Evolutionary conservation across 1,140 invertebrate species (phyloP), one percentile per base, ranked within the genome.

Genomic region (Meloidogyne exigua): DNA sequence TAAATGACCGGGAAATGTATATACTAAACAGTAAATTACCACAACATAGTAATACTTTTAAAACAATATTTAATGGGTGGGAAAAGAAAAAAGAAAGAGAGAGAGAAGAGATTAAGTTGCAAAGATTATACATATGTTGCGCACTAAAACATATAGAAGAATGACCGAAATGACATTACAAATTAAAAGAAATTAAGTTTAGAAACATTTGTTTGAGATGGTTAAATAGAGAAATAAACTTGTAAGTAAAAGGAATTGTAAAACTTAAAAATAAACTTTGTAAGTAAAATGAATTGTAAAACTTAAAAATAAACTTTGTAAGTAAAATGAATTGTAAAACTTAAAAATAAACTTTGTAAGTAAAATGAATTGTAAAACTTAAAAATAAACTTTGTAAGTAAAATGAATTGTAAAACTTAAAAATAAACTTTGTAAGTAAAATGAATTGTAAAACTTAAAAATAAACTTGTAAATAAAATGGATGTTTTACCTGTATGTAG

Each of bases 401-500:
- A 32, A 32, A 32, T 32, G 7, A 32, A 32, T 3, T 32, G n/a
- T n/a, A n/a, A 32, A 32, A 32, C 7, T 3, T 32, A 3, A 32
- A 3, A 32, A 3, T 32, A 32, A 32, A 32, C 7, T 32, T 3
- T 32, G 7, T 32, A 32, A 32, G 28, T 9, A 10, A 4, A 39
- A 32, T 32, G 28, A 32, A 32, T 32, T 32, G 28, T 32, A 32
- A 32, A 32, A 39, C 0, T 10, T 39, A 9, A 7, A 39, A 39
- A 7, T 39, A 42, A n/a, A 36, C 25, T 68, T 32, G 2, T 18
- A 36, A n/a, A 3, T 44, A 63, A 12, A 81, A 39, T 39, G 10
- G 10, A 10, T 9, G 2, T 32, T 90, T 92, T 91, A 97, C 95
- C 95, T 90, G 95, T 97, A 88, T 98, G 95, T 89, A 96, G 95